Base-by-base conservation (phyloP, 2,888 invertebrate genomes). In the Geophilus truncorum region DNA sequence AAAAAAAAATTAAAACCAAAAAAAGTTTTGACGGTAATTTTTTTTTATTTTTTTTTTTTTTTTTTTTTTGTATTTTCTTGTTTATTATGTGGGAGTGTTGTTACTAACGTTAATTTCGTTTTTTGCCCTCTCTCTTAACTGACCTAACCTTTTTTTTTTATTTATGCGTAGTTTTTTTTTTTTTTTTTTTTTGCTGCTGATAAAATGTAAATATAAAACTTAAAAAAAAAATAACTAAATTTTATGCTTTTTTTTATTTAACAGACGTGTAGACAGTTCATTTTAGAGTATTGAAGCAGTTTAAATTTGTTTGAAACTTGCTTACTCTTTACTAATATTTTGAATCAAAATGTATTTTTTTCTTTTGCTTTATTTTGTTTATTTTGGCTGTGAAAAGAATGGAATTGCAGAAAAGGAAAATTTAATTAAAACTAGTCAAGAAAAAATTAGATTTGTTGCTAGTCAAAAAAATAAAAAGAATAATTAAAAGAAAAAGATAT, bases 281-380 rank as follows among this genome's bases (percentile, higher is more conserved):
- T 25, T 70, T 25, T 70, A 70, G 23, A 70, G 70, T 70, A 70
- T 28, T 70, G 51, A 62, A 28, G 70, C 70, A 70, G 70, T 70
- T 70, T 70, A 70, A 28, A 70, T 70, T 70, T 70, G 70, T 70
- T 70, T 70, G 70, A 70, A 70, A 70, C 70, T 70, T 70, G 70
- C 70, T 70, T 70, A 70, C 70, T 25, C 70, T 70, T 70, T 70
- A 10, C 28, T 28, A 28, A n/a, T 70, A 70, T n/a, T 70, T 28
- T 5, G 28, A 70, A 70, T 70, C 70, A 70, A 70, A 70, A 70
- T 25, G 28, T 28, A 25, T 70, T 70, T 70, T 70, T 25, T 70
- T 28, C 28, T 25, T n/a, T 12, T 18, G 5, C n/a, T 70, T 70
- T 1, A 5, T 28, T 70, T 70, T 62, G 62, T 28, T 70, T 70